Evolutionary conservation across 53 echinoderm and acorn worm species (phyloP).

Genomic region (Paracentrotus lividus): DNA sequence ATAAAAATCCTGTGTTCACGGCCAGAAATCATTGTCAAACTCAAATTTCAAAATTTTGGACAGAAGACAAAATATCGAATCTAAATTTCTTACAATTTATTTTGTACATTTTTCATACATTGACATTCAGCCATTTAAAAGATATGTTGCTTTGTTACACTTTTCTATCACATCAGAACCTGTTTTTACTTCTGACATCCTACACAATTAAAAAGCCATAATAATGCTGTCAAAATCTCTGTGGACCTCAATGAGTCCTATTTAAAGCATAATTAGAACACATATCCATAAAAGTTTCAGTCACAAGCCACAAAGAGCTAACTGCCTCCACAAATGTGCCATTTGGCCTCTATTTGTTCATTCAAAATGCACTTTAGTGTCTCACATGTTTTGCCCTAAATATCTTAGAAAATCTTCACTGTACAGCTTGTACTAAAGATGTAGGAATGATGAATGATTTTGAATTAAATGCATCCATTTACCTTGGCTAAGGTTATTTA

Average conservation of each 20-base stretch:
- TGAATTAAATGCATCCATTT: too few species aligned
- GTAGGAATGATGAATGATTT: not conserved
- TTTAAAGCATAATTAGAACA: not conserved
- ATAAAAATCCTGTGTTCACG: not conserved
- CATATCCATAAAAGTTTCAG: not conserved
- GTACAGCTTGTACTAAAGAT: not conserved
- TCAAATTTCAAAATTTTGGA: not conserved
- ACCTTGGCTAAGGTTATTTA: too few species aligned
- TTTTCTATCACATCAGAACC: not conserved
- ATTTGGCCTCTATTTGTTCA: conserved; percentile 21
- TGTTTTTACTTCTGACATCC: not conserved
- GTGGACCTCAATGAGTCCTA: not conserved
- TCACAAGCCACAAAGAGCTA: not conserved
- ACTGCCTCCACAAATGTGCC: not conserved
- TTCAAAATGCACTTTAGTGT: not conserved
- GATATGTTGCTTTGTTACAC: not conserved
- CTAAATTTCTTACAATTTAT: not conserved
- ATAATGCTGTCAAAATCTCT: not conserved
- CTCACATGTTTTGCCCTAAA: not conserved
- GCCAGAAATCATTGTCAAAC: not conserved
- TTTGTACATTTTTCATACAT: too few species aligned
- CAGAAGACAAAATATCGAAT: not conserved
- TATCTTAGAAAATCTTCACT: not conserved
- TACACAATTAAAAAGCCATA: not conserved
- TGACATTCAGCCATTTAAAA: not conserved